These are phyloP conservation scores for Neotragus pygmaeus DNA, from an alignment of 2,113 vertebrate species.

Conservation along the genomic window DNA sequence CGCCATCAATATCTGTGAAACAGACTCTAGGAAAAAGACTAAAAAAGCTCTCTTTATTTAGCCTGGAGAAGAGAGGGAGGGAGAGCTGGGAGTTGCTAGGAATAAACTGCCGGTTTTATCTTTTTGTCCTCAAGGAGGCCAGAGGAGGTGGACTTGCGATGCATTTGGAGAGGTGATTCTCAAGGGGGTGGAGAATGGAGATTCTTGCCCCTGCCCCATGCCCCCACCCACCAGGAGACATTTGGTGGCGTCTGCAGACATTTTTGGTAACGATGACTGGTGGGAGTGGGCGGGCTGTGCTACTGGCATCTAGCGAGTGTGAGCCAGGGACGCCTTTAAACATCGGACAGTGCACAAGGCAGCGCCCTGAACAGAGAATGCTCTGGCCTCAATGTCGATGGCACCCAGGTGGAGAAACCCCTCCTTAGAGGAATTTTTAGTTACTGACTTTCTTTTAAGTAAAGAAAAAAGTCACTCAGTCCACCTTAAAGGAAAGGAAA, in stretches of 20 bases:
- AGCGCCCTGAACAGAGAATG: background rate
- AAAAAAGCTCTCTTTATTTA: constrained; percentile 72
- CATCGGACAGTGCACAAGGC: background rate
- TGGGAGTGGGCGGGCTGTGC: too few relatives aligned
- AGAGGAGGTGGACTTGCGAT: constrained; percentile 27
- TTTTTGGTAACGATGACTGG: background rate
- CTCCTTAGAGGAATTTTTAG: background rate
- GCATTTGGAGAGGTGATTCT: background rate
- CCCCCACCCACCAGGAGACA: background rate
- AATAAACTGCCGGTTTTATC: constrained; percentile 60
- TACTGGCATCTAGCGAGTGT: background rate
- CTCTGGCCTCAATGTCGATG: background rate
- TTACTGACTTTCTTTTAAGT: constrained; percentile 18
- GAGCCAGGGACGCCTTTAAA: background rate
- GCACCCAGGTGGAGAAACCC: background rate
- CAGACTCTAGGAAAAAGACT: constrained; percentile 64
- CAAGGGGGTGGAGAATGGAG: background rate
- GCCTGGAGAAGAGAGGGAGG: constrained; percentile 45
- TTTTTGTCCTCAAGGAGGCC: constrained; percentile 42
- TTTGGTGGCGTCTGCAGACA: background rate
- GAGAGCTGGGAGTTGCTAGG: constrained; percentile 45
- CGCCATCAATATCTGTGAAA: constrained; percentile 61
- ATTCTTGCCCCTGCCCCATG: background rate
- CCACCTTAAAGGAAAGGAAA: background rate
- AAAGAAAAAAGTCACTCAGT: background rate